A percentile compares a stretch with the other conserved stretches of the same genome.
phyloP scores from a whole-genome alignment of 2,113 vertebrate species.

The Pomatorhinus ruficollis region DNA sequence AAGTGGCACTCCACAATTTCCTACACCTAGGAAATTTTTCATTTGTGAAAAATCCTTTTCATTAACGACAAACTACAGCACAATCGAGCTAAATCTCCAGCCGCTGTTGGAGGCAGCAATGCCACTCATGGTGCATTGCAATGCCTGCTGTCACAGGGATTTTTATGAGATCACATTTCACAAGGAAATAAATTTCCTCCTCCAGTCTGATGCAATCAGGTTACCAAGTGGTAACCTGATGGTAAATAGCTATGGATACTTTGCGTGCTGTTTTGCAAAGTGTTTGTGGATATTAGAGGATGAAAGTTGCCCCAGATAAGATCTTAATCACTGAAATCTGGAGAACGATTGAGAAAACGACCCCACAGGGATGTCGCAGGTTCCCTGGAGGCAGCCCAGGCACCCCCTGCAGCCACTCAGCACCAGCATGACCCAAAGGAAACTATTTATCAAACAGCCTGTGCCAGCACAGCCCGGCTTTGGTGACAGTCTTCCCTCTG shows the following conservation, averaged over 20 bases:
- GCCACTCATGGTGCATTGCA: not conserved
- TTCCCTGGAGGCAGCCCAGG: not conserved
- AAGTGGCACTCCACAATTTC: not conserved
- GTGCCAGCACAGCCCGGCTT: not conserved
- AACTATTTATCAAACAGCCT: not conserved
- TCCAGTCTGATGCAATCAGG: slow-evolving; percentile 42
- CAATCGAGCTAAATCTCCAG: not conserved
- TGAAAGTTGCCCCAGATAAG: slow-evolving; percentile 46
- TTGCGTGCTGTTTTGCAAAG: not conserved
- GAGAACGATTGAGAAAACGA: not conserved
- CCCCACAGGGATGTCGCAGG: not conserved
- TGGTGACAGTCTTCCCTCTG: not conserved
- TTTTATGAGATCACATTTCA: slow-evolving; percentile 44
- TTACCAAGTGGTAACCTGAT: not conserved
- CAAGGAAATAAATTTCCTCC: slow-evolving; percentile 50
- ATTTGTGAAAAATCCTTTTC: not conserved
- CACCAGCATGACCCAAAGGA: not conserved
- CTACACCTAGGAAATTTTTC: not conserved
- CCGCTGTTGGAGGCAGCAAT: slow-evolving; percentile 14
- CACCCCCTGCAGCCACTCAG: not conserved
- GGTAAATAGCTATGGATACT: slow-evolving; percentile 12
- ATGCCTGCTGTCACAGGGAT: not conserved
- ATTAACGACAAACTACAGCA: not conserved
- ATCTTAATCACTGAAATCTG: slow-evolving; percentile 48
- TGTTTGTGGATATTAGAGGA: not conserved